Evolutionary conservation across 2,797 vertebrate genomes (phyloP).

Genomic region (Coilia nasus): DNA sequence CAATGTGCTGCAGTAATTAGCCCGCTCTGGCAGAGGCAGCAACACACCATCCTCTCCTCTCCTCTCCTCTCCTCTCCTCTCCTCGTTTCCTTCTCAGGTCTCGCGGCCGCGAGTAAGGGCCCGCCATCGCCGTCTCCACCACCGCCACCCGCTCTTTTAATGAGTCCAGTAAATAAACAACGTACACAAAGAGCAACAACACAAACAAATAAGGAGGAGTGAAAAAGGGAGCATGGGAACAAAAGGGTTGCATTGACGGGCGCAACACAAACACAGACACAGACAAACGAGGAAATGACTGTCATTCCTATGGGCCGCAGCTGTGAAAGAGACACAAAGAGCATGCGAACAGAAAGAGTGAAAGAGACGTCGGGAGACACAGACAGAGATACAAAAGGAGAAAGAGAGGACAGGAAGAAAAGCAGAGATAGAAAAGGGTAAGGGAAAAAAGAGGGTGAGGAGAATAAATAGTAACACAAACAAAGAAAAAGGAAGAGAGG

Average conservation of each 20-base stretch:
- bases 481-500: slow-evolving; percentile 18
- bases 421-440: slow-evolving; percentile 34
- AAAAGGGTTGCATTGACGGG: too few relatives aligned
- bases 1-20: slow-evolving; percentile 15
- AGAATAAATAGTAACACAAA: neutral
- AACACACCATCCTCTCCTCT: neutral
- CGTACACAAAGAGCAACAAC: neutral
- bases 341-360: slow-evolving; percentile 27
- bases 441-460: slow-evolving; percentile 22
- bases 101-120: neutral
- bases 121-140: neutral
- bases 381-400: too few relatives aligned
- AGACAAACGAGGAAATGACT: too few relatives aligned
- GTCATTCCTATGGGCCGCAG: neutral
- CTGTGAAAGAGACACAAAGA: slow-evolving; percentile 29
- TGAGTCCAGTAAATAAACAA: neutral
- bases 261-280: too few relatives aligned
- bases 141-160: neutral
- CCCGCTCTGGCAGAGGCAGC: neutral
- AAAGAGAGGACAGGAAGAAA: too few relatives aligned
- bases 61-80: neutral
- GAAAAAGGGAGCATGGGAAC: too few relatives aligned
- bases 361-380: slow-evolving; percentile 11
- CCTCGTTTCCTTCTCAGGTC: neutral
- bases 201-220: neutral